Percentiles rank a stretch among this genome's conserved stretches.
Evolutionary conservation across 2,888 invertebrate species (phyloP).

Genomic region (Hedya salicella): DNA sequence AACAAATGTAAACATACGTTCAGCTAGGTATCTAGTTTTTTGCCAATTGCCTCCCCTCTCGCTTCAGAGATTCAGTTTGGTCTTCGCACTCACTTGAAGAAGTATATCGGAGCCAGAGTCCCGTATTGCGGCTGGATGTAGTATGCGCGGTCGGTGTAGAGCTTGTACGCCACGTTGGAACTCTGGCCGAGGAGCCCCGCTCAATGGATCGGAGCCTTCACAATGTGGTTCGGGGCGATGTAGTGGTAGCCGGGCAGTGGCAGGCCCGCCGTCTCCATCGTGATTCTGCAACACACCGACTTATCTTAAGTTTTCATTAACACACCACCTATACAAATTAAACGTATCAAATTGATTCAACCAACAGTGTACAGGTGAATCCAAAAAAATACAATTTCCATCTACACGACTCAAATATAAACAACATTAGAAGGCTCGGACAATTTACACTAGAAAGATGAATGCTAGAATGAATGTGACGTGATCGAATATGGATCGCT

Average conservation of each 20-base stretch:
- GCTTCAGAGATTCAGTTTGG: constrained; percentile 62
- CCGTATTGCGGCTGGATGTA: constrained; percentile 67
- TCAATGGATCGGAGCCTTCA: constrained; percentile 96
- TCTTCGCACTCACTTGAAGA: constrained; percentile 71
- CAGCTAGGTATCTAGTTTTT: constrained; percentile 67
- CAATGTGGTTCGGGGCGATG: constrained; percentile 96
- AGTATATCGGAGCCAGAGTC: constrained; percentile 75
- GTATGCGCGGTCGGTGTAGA: constrained; percentile 56
- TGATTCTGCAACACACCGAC: constrained; percentile 89
- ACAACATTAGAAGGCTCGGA: constrained; percentile 20
- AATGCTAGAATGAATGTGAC: constrained; percentile 42
- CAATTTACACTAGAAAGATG: constrained; percentile 31
- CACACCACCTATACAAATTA: background rate
- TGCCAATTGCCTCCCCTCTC: constrained; percentile 70
- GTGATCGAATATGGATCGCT: constrained; percentile 51
- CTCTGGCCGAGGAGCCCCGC: constrained; percentile 74
- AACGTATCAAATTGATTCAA: constrained; percentile 12
- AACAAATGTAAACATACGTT: constrained; percentile 85
- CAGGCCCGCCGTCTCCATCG: constrained; percentile 96
- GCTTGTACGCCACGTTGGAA: constrained; percentile 62
- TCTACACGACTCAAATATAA: constrained; percentile 27
- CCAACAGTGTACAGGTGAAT: constrained; percentile 33
- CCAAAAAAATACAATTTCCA: constrained; percentile 25
- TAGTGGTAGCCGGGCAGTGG: constrained; percentile 96
- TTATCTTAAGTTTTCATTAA: background rate